Evolutionary conservation across 2,888 invertebrate species (phyloP), one percentile per base, ranked within the genome.

Genomic region (Calliopum simillimum): DNA sequence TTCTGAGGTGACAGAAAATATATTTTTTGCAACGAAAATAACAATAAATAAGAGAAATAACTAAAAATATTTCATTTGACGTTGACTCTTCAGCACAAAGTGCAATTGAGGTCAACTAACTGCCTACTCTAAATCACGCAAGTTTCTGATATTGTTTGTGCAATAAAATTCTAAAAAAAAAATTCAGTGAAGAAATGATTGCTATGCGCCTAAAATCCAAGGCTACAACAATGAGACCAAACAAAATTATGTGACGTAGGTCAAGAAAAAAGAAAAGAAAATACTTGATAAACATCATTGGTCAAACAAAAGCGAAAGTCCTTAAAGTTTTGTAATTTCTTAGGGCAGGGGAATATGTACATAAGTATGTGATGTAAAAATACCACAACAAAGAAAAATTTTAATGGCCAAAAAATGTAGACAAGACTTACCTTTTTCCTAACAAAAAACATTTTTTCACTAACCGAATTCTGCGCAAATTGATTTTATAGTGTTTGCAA

Each of bases 121-220:
- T 23, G 53, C 23, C 11, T 21, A 53, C 51, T 53, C 51, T 23
- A 53, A 53, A 53, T 53, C 53, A 53, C 53, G 53, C 53, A 53
- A 53, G 33, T 33, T 33, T 33, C 21, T 5, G 13, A 21, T 13
- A 19, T 23, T 23, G 53, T 53, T 23, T 23, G 13, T 13, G 21
- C 21, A 23, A 53, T 12, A 12, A 53, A 23, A 21, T 53, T 23
- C 19, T 14, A 19, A 53, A 53, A 21, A 2, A 49, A 11, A 53
- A 8, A 53, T 19, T 23, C 13, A 53, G 13, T 23, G 14, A 16
- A 53, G 13, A 53, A 53, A 53, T 53, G 13, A 16, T 23, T 53
- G 21, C 23, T 21, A 23, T 53, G 12, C 23, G 23, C 4, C 23
- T 11, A 11, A 53, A 13, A 21, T 23, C 12, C 21, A 53, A 53